Evolutionary conservation across 2,888 invertebrate species (phyloP).

Genomic region (Gasteruption jaculator): DNA sequence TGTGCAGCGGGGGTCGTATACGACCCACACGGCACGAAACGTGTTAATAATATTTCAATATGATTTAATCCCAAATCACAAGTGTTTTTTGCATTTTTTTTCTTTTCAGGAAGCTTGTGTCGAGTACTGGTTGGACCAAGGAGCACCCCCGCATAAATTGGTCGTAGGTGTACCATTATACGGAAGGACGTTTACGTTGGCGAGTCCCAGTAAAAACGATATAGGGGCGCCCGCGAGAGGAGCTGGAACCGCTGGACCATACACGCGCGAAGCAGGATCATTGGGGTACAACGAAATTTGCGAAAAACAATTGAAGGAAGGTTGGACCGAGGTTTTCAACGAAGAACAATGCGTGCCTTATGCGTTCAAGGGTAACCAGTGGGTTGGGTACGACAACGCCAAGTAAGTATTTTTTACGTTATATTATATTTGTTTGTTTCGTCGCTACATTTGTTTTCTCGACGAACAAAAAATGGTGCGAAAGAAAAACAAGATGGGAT

Average conservation of each 20-base stretch:
- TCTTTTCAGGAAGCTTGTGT: conserved; percentile 51
- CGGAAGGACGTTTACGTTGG: conserved; percentile 64
- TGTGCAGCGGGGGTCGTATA: too few relatives aligned
- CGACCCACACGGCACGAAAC: too few relatives aligned
- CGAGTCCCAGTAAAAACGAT: conserved; percentile 47
- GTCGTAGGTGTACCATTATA: conserved; percentile 69
- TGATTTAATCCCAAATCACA: too few relatives aligned
- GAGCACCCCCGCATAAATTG: conserved; percentile 62
- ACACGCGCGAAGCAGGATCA: conserved; percentile 60
- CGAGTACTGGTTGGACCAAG: conserved; percentile 56
- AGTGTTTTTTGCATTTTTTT: conserved; percentile 14
- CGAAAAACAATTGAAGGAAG: conserved; percentile 27
- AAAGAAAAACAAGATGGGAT: too few relatives aligned
- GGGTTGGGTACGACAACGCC: conserved; percentile 38
- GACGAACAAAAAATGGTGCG: too few relatives aligned
- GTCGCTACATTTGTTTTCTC: too few relatives aligned
- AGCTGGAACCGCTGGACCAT: conserved; percentile 62
- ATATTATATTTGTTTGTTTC: too few relatives aligned
- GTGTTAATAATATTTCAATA: too few relatives aligned
- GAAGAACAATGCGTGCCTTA: conserved; percentile 52
- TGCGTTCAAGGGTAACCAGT: conserved; percentile 38
- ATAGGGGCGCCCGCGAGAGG: conserved; percentile 60
- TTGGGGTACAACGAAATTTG: conserved; percentile 67
- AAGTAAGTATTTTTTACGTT: conserved; percentile 19
- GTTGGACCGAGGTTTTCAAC: conserved; percentile 47